Conservation (phyloP, 2,888 invertebrate genomes). For the Drosophila mimica region DNA sequence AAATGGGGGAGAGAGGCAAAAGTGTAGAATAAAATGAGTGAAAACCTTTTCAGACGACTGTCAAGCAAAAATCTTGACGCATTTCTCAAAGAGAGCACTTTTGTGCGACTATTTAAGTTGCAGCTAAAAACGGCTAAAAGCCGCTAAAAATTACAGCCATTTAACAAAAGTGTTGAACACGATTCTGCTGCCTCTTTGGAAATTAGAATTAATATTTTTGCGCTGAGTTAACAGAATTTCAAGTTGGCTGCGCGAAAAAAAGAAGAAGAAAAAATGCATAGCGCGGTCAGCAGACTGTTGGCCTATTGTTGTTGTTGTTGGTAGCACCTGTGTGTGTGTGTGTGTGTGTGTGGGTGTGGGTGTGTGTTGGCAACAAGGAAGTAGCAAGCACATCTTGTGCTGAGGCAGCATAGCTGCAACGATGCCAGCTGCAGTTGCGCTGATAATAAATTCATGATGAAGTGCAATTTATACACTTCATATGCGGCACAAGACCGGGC, state of each 20-base stretch:
- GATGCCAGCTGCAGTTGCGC: constrained; percentile 74
- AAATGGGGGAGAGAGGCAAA: background rate
- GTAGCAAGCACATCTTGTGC: constrained; percentile 68
- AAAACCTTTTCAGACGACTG: constrained; percentile 30
- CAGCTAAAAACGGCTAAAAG: constrained; percentile 38
- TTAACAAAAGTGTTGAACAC: constrained; percentile 31
- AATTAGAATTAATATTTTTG: constrained; percentile 79
- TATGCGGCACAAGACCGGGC: constrained; percentile 53
- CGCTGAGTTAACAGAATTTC: constrained; percentile 74
- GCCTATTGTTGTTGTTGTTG: constrained; percentile 24
- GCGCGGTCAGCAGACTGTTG: constrained; percentile 60
- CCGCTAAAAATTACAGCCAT: constrained; percentile 43
- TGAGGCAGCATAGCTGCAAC: constrained; percentile 68
- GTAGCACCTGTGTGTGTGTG: constrained; percentile 41
- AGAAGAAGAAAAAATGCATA: constrained; percentile 53
- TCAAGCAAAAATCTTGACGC: constrained; percentile 33
- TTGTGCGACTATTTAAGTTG: constrained; percentile 63
- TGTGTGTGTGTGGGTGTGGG: constrained; percentile 19
- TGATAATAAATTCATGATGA: constrained; percentile 81
- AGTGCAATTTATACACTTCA: constrained; percentile 80
- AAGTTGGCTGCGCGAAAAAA: constrained; percentile 70
- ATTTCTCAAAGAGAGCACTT: constrained; percentile 29
- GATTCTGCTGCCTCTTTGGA: constrained; percentile 46
- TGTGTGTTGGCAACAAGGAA: constrained; percentile 35
- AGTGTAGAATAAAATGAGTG: constrained; percentile 12